Conservation (phyloP, 2,113 vertebrate species). For the Myrmophylax atrothorax region DNA sequence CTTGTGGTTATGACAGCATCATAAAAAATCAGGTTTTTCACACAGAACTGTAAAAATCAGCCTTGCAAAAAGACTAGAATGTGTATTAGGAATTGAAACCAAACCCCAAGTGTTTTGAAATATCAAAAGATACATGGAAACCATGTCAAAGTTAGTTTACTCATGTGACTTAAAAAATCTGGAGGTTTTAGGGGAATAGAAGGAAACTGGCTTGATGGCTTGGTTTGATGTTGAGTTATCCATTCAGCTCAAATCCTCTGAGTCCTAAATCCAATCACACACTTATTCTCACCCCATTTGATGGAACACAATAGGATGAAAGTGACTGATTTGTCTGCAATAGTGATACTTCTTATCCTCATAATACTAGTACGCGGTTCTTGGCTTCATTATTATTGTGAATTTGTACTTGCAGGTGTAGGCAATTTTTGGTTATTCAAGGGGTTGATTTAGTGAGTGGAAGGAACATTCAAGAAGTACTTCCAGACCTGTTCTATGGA, state of each 20-base stretch:
- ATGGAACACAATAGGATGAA: neutral
- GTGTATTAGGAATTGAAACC: neutral
- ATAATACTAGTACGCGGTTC: neutral
- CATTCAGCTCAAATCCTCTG: neutral
- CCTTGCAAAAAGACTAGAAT: neutral
- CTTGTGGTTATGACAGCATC: neutral
- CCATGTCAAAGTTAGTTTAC: neutral
- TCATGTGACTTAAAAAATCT: neutral
- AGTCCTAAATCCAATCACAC: neutral
- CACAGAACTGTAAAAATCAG: neutral
- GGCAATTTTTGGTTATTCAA: neutral
- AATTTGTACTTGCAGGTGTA: neutral
- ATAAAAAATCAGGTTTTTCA: neutral
- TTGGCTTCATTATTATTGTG: neutral
- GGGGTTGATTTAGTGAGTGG: neutral
- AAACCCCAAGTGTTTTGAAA: neutral
- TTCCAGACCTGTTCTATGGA: neutral
- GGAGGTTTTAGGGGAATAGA: neutral
- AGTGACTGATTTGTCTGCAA: neutral
- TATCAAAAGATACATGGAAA: neutral
- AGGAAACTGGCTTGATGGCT: neutral
- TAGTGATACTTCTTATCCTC: neutral
- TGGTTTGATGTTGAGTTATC: neutral
- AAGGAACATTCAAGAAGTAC: neutral
- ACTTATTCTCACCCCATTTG: neutral